phyloP scores from a whole-genome alignment of 2,888 invertebrate species.

The Caenorhabditis afra region DNA sequence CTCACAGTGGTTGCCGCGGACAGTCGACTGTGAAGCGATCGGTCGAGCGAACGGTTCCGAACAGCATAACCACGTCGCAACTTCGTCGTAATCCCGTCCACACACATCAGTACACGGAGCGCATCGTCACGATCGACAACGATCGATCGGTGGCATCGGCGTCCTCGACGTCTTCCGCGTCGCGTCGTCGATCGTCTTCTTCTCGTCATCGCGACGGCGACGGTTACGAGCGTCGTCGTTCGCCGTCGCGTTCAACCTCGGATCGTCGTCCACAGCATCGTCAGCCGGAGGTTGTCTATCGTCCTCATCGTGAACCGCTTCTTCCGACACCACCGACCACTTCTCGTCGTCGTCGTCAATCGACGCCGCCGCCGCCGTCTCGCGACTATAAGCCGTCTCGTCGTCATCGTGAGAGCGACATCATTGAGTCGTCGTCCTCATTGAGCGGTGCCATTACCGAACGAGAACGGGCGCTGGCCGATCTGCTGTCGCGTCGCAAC shows the following conservation, averaged over 20 bases:
- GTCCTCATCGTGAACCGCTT: no score
- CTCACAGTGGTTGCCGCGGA: slow-evolving; percentile 28
- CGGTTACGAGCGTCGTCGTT: no score
- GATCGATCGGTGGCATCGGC: not conserved
- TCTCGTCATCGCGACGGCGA: no score
- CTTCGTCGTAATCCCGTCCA: slow-evolving; percentile 27
- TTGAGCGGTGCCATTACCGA: not conserved
- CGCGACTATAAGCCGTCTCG: not conserved
- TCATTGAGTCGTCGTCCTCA: no score
- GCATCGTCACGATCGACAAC: not conserved
- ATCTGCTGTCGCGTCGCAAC: slow-evolving; percentile 88
- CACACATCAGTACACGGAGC: not conserved
- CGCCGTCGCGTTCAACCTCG: no score
- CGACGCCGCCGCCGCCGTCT: no score
- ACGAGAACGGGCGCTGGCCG: slow-evolving; percentile 84
- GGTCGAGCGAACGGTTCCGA: slow-evolving; percentile 42
- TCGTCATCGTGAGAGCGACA: no score
- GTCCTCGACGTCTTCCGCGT: not conserved
- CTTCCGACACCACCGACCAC: no score
- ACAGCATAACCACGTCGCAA: slow-evolving; percentile 50
- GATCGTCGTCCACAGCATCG: no score
- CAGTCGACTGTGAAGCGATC: slow-evolving; percentile 22
- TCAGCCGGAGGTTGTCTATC: no score
- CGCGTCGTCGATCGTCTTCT: no score
- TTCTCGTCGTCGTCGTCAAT: no score